These are phyloP conservation scores for Anguilla marmorata DNA, from an alignment of 2,797 vertebrate genomes.

Conservation along the genomic window DNA sequence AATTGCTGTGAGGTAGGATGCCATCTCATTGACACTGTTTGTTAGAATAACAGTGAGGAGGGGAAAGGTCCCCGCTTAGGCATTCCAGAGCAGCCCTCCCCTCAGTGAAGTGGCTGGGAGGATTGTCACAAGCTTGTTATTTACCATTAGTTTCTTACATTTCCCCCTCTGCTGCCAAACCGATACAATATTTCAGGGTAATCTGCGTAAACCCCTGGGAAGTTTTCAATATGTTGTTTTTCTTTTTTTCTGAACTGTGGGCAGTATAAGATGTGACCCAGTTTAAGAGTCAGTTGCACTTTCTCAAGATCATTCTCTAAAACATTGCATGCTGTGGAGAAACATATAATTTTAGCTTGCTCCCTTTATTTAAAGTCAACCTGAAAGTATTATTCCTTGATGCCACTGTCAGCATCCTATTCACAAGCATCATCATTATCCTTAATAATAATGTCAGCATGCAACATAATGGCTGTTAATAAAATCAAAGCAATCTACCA, in stretches of 20 bases:
- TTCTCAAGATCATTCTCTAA: not conserved
- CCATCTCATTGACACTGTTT: conserved; percentile 81
- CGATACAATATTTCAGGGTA: conserved; percentile 71
- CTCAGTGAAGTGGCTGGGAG: conserved; percentile 72
- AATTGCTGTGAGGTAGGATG: conserved; percentile 82
- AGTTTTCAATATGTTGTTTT: conserved; percentile 42
- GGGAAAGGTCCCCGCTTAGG: conserved; percentile 72
- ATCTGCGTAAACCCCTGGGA: conserved; percentile 49
- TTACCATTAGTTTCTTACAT: conserved; percentile 73
- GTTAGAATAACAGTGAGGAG: conserved; percentile 76
- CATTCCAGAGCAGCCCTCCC: conserved; percentile 69
- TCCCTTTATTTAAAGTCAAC: not conserved
- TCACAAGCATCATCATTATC: not conserved
- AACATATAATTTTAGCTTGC: not conserved
- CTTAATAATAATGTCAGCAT: not conserved
- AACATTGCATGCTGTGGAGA: not conserved
- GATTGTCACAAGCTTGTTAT: conserved; percentile 81
- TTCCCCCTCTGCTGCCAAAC: conserved; percentile 70
- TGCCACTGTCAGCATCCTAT: not conserved
- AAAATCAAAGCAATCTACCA: not conserved
- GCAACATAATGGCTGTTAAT: not conserved
- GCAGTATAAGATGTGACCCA: conserved; percentile 59
- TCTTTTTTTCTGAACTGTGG: conserved; percentile 33
- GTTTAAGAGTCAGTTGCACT: conserved; percentile 53
- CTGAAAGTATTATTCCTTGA: not conserved